Conservation (phyloP, 2,888 invertebrate genomes). For the Stictocephala bisonia region DNA sequence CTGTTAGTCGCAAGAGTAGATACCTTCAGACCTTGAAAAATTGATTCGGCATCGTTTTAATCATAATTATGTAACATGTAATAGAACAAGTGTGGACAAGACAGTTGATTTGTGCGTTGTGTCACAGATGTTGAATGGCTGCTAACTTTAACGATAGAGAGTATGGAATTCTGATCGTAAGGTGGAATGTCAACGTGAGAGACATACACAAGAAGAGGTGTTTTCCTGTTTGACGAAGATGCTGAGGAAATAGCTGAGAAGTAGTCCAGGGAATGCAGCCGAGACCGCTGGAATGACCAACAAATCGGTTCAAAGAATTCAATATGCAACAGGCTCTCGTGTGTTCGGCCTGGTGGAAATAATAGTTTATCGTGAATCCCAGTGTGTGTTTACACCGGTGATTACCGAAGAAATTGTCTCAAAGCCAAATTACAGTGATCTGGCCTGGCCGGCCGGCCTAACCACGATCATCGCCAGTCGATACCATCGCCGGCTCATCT, state of each 20-base stretch:
- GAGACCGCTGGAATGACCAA: background rate
- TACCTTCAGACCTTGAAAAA: too few species aligned
- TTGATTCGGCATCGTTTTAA: too few species aligned
- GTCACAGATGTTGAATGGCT: too few species aligned
- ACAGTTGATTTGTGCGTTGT: too few species aligned
- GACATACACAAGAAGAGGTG: too few species aligned
- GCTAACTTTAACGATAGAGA: too few species aligned
- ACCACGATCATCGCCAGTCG: slow-evolving; percentile 13
- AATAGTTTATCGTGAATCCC: slow-evolving; percentile 33
- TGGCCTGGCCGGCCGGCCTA: slow-evolving; percentile 4
- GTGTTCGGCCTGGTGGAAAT: slow-evolving; percentile 23
- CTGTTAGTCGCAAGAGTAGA: too few species aligned
- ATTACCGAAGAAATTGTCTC: slow-evolving; percentile 39
- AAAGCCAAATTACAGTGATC: slow-evolving; percentile 34
- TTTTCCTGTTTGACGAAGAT: too few species aligned
- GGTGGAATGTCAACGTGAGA: too few species aligned
- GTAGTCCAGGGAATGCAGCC: background rate
- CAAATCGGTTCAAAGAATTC: slow-evolving; percentile 29
- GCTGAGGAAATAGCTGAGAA: background rate
- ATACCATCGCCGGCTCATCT: background rate
- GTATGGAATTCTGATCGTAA: too few species aligned
- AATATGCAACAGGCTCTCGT: slow-evolving; percentile 23
- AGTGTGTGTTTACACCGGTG: slow-evolving; percentile 28
- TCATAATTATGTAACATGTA: too few species aligned
- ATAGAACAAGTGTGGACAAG: too few species aligned